phyloP scores from a whole-genome alignment of 1,140 invertebrate species.

The Phymorhynchus buccinoides region DNA sequence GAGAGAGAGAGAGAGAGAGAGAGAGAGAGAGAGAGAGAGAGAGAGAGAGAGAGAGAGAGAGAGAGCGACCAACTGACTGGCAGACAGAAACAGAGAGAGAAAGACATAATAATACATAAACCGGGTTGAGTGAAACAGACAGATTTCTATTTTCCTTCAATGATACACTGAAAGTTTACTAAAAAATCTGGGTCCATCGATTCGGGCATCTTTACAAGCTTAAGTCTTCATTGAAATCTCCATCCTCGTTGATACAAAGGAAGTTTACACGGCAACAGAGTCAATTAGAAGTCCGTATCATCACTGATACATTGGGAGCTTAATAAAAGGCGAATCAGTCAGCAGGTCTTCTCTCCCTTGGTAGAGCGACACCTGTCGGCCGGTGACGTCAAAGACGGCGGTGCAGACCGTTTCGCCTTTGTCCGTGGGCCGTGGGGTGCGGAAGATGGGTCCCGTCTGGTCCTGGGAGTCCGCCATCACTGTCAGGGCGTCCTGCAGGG shows the following conservation, averaged over 20 bases:
- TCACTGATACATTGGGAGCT: conserved; percentile 30
- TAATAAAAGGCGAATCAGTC: conserved; percentile 2
- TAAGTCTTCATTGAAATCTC: not conserved
- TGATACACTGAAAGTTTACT: too few species aligned
- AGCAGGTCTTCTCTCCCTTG: conserved; percentile 24
- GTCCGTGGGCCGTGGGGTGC: conserved; percentile 38
- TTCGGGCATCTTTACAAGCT: too few species aligned
- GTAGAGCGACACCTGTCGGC: conserved; percentile 33
- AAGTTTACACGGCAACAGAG: not conserved
- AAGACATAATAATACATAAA: too few species aligned
- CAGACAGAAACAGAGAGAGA: too few species aligned
- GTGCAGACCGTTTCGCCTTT: conserved; percentile 26
- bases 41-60: too few species aligned
- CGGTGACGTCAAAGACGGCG: conserved; percentile 37
- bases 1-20: too few species aligned
- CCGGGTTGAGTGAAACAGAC: too few species aligned
- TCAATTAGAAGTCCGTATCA: not conserved
- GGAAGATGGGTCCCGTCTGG: conserved; percentile 31
- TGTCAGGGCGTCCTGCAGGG: conserved; percentile 11
- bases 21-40: too few species aligned
- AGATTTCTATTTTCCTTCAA: too few species aligned
- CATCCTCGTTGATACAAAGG: not conserved
- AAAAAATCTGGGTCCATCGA: too few species aligned
- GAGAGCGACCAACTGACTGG: too few species aligned
- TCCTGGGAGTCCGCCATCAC: conserved; percentile 22